Evolutionary conservation across 2,113 vertebrate genomes (phyloP).

Genomic region (Oxygymnocypris stewartii): DNA sequence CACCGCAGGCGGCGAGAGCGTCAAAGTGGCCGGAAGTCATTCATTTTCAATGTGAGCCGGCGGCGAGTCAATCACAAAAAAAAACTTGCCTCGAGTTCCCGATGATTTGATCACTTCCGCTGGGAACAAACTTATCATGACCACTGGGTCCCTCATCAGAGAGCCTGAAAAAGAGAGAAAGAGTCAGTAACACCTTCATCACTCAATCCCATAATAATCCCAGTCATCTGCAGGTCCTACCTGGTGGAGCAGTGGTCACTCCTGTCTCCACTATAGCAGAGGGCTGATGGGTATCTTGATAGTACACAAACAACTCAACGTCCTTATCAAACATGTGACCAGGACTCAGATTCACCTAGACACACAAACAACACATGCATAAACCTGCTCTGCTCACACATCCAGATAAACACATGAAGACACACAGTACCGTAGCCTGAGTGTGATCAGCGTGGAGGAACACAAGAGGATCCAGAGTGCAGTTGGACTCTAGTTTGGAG

Average conservation of each 20-base stretch:
- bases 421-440: conserved; percentile 70
- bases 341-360: conserved; percentile 76
- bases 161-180: conserved; percentile 64
- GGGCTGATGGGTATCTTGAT: conserved; percentile 73
- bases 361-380: background rate
- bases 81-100: too few relatives aligned
- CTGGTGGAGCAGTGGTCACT: conserved; percentile 60
- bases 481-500: conserved; percentile 76
- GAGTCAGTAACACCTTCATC: background rate
- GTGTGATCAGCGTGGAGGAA: conserved; percentile 64
- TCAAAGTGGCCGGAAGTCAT: too few relatives aligned
- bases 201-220: background rate
- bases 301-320: conserved; percentile 81
- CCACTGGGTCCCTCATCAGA: conserved; percentile 75
- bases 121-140: conserved; percentile 78
- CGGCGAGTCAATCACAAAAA: conserved; percentile 38
- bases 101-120: too few relatives aligned
- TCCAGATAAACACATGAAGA: conserved; percentile 5
- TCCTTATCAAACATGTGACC: conserved; percentile 80
- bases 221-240: conserved; percentile 54
- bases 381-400: background rate
- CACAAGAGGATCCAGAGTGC: conserved; percentile 66
- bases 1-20: too few relatives aligned
- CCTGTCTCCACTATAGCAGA: conserved; percentile 76
- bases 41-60: too few relatives aligned